These are phyloP conservation scores for Amblyornis subalaris DNA, from an alignment of 2,113 vertebrate genomes.

Conservation along the genomic window DNA sequence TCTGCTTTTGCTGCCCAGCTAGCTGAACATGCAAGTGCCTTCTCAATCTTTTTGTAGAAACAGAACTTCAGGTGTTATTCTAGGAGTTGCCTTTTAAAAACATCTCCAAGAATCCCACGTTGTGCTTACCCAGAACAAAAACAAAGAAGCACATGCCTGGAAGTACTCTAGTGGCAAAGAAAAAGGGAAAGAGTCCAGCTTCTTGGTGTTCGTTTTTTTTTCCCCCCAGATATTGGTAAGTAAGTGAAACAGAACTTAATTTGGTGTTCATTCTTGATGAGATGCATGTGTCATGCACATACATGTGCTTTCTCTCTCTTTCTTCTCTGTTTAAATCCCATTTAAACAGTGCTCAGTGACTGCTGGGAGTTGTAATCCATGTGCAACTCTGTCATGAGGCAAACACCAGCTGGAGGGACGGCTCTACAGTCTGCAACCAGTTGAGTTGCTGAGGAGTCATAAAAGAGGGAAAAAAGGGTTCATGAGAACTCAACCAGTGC, in stretches of 20 bases:
- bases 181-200: background rate
- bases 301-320: conserved; percentile 8
- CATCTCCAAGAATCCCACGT: background rate
- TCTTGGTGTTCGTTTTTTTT: background rate
- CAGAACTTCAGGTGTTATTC: background rate
- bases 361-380: conserved; percentile 25
- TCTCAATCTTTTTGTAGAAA: background rate
- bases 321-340: conserved; percentile 27
- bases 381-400: conserved; percentile 19
- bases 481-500: background rate
- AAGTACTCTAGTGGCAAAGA: background rate
- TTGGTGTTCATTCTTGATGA: conserved; percentile 16
- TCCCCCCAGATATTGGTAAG: background rate
- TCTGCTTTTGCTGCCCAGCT: background rate
- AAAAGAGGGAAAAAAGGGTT: background rate
- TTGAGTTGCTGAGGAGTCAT: background rate
- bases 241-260: background rate
- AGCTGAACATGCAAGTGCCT: background rate
- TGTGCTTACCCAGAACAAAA: background rate
- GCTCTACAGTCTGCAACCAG: background rate
- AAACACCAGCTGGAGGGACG: conserved; percentile 5
- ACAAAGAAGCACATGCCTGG: background rate
- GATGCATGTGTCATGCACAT: background rate
- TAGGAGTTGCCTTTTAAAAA: background rate
- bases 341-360: conserved; percentile 28